Evolutionary conservation across 1,140 invertebrate genomes (phyloP).

Genomic region (Oscheius sp.): DNA sequence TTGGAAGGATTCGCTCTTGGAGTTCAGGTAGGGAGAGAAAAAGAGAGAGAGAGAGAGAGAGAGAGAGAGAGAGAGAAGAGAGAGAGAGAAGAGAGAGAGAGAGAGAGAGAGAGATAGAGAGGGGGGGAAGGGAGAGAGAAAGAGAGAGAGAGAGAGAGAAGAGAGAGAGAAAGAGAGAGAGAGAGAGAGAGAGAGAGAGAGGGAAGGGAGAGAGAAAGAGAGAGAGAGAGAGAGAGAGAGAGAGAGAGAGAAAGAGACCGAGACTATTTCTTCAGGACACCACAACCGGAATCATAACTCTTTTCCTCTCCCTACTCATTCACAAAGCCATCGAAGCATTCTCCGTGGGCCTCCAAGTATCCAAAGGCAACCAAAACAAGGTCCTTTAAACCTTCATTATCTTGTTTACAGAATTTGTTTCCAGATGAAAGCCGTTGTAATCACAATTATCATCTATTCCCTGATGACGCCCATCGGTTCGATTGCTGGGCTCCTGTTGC

Average conservation of each 20-base stretch:
- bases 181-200: no score
- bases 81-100: no score
- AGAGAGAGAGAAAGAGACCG: no score
- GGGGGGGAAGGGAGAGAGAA: no score
- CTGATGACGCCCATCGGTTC: conserved; percentile 55
- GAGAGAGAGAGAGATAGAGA: no score
- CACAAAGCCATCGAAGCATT: conserved; percentile 58
- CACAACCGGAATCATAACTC: conserved; percentile 46
- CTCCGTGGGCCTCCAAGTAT: conserved; percentile 54
- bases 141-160: no score
- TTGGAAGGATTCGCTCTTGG: conserved; percentile 57
- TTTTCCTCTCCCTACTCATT: conserved; percentile 55
- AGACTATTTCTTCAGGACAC: conserved; percentile 35
- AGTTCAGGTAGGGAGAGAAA: conserved; percentile 49
- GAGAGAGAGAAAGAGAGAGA: no score
- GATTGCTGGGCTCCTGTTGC: conserved; percentile 42
- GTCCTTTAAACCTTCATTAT: background rate
- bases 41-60: no score
- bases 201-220: no score
- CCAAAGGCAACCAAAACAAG: conserved; percentile 37
- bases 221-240: no score
- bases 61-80: no score
- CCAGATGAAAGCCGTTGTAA: conserved; percentile 34
- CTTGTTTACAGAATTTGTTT: conserved; percentile 10
- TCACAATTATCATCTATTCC: conserved; percentile 51